phyloP scores from a whole-genome alignment of 2,888 invertebrate genomes.

The Brenthis hecate region DNA sequence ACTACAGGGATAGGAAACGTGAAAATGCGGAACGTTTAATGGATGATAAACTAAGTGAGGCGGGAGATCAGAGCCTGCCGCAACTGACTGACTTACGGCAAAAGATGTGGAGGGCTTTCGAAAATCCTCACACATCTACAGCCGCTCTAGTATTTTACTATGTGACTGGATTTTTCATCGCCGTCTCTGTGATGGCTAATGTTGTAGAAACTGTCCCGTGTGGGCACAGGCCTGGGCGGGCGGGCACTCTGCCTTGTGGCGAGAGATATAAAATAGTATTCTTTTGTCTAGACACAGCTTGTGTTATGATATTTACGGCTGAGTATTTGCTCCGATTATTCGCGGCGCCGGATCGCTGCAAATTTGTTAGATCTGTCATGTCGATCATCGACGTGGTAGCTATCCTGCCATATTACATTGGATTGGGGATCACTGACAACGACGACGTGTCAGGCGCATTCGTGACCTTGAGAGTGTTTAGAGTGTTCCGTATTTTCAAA shows the following conservation, averaged over 20 bases:
- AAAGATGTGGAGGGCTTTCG: conserved; percentile 99
- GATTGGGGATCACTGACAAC: conserved; percentile 98
- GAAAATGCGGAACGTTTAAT: conserved; percentile 99
- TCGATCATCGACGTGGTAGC: conserved; percentile 99
- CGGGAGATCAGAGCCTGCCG: conserved; percentile 93
- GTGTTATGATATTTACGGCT: conserved; percentile 99
- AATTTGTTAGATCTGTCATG: conserved; percentile 99
- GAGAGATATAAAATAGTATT: conserved; percentile 99
- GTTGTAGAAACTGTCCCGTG: conserved; percentile 99
- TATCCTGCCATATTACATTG: conserved; percentile 99
- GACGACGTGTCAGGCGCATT: conserved; percentile 99
- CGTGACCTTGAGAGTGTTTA: conserved; percentile 98
- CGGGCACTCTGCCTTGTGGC: conserved; percentile 96
- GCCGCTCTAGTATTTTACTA: conserved; percentile 99
- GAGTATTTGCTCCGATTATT: conserved; percentile 97
- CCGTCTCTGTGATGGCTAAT: conserved; percentile 99
- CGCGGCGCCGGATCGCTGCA: conserved; percentile 99
- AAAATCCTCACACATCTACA: conserved; percentile 99
- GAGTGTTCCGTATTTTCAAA: conserved; percentile 99
- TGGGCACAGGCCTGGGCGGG: conserved; percentile 92
- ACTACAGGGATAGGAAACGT: conserved; percentile 98
- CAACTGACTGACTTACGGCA: conserved; percentile 94
- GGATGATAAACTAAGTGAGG: conserved; percentile 97
- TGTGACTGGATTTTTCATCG: conserved; percentile 99
- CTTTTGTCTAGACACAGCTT: conserved; percentile 99